Percentiles rank a stretch among this genome's conserved stretches.
Evolutionary conservation across 2,888 invertebrate genomes (phyloP).

Genomic region (Caenorhabditis wallacei): DNA sequence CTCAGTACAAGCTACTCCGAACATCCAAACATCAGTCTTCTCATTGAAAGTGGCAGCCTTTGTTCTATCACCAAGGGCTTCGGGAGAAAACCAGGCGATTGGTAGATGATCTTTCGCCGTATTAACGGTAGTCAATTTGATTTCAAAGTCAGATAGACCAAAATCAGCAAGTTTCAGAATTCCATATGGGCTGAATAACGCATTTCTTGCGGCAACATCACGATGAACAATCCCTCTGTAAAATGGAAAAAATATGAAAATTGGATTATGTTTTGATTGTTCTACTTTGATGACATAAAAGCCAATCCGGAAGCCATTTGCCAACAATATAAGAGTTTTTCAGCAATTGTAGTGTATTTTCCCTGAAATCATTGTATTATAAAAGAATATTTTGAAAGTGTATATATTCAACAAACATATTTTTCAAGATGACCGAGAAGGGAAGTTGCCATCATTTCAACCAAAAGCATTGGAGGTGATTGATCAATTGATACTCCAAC

Average conservation of each 20-base stretch:
- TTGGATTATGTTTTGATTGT: background rate
- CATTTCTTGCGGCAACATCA: conserved; percentile 66
- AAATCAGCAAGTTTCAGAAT: conserved; percentile 59
- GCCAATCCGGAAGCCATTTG: conserved; percentile 40
- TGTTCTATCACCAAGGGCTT: background rate
- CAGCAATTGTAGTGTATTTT: conserved; percentile 4
- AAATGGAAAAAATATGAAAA: background rate
- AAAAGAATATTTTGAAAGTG: background rate
- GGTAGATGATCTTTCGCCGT: conserved; percentile 1
- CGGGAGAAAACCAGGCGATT: conserved; percentile 44
- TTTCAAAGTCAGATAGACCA: conserved; percentile 35
- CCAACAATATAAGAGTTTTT: conserved; percentile 54
- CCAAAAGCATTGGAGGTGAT: conserved; percentile 35
- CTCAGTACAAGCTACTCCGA: conserved; percentile 57
- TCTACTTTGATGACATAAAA: conserved; percentile 37
- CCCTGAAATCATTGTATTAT: conserved; percentile 21
- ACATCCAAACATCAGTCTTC: conserved; percentile 64
- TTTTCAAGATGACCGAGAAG: conserved; percentile 13
- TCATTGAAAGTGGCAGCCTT: conserved; percentile 27
- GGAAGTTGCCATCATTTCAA: conserved; percentile 42
- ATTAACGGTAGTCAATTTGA: conserved; percentile 14
- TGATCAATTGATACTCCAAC: conserved; percentile 43
- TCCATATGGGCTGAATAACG: conserved; percentile 51
- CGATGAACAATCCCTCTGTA: conserved; percentile 63
- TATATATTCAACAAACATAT: conserved; percentile 1